A percentile compares a stretch with the other conserved stretches of the same genome.
Conservation (phyloP, 2,888 invertebrate genomes). For the Drosophila falleni region DNA sequence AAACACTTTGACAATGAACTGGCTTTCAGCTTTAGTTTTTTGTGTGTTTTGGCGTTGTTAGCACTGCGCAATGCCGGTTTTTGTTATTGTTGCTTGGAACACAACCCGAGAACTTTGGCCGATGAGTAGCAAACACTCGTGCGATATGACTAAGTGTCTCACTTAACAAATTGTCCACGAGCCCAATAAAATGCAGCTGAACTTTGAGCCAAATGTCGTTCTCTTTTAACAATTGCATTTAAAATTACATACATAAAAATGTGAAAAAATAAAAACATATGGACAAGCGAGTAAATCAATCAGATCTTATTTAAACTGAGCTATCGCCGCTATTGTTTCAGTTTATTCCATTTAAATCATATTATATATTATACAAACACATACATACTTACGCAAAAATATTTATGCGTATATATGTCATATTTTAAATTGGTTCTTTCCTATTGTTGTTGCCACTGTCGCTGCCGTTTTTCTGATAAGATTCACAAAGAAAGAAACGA, state of each 20-base stretch:
- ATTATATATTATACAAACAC: conserved; percentile 3
- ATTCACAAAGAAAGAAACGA: conserved; percentile 56
- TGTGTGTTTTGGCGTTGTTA: conserved; percentile 26
- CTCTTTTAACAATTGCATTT: conserved; percentile 26
- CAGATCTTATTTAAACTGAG: conserved; percentile 13
- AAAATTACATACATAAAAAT: conserved; percentile 14
- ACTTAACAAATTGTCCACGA: conserved; percentile 46
- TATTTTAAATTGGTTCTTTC: conserved; percentile 38
- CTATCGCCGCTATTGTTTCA: conserved; percentile 30
- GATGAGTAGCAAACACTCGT: conserved; percentile 31
- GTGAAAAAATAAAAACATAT: conserved; percentile 10
- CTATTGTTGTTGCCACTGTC: conserved; percentile 39
- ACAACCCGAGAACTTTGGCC: conserved; percentile 44
- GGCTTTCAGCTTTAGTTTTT: conserved; percentile 19
- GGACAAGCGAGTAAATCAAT: conserved; percentile 24
- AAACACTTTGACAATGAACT: conserved; percentile 20
- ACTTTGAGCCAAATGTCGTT: conserved; percentile 49
- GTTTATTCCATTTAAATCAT: conserved; percentile 26
- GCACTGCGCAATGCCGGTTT: conserved; percentile 47
- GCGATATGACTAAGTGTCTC: conserved; percentile 26
- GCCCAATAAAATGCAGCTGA: conserved; percentile 37
- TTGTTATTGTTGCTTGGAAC: conserved; percentile 18
- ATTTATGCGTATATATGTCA: conserved; percentile 9
- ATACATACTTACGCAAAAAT: neutral
- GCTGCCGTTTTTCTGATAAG: conserved; percentile 43